Conservation (phyloP, 2,113 vertebrate species). For the Aviceda subcristata region DNA sequence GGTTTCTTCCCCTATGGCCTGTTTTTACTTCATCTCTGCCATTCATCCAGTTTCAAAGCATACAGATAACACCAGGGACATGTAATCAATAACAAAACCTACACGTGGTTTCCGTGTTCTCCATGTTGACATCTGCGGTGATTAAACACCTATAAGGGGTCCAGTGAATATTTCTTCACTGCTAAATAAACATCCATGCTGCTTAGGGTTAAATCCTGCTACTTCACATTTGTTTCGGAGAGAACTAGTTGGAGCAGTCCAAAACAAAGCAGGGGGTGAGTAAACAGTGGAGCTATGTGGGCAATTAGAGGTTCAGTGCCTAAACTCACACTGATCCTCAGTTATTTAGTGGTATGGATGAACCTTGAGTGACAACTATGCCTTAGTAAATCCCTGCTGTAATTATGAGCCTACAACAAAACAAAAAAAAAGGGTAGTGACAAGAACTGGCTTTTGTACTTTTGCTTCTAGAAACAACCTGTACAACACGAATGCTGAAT, state of each 20-base stretch:
- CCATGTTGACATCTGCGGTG: too few relatives aligned
- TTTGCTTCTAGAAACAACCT: conserved; percentile 78
- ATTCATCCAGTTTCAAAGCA: not conserved
- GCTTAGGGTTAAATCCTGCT: not conserved
- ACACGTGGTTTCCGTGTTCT: not conserved
- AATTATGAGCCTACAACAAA: not conserved
- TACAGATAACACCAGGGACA: not conserved
- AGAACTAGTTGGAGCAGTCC: not conserved
- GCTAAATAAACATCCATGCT: not conserved
- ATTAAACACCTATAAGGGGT: not conserved
- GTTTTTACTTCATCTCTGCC: not conserved
- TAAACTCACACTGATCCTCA: not conserved
- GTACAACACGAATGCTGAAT: conserved; percentile 82
- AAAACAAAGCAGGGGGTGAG: not conserved
- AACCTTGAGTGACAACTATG: not conserved
- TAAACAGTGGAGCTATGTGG: not conserved
- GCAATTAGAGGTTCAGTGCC: not conserved
- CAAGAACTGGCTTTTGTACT: not conserved
- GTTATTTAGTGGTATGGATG: rapidly evolving
- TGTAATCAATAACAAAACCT: not conserved
- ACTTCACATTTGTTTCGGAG: not conserved
- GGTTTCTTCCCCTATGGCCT: not conserved
- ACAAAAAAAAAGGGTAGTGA: rapidly evolving
- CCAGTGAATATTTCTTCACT: not conserved
- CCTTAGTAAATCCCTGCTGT: not conserved